Percentiles rank a stretch among this genome's conserved stretches.
These are phyloP conservation scores for Rhagophthalmus giganteus DNA, from an alignment of 2,888 invertebrate genomes.

Conservation along the genomic window DNA sequence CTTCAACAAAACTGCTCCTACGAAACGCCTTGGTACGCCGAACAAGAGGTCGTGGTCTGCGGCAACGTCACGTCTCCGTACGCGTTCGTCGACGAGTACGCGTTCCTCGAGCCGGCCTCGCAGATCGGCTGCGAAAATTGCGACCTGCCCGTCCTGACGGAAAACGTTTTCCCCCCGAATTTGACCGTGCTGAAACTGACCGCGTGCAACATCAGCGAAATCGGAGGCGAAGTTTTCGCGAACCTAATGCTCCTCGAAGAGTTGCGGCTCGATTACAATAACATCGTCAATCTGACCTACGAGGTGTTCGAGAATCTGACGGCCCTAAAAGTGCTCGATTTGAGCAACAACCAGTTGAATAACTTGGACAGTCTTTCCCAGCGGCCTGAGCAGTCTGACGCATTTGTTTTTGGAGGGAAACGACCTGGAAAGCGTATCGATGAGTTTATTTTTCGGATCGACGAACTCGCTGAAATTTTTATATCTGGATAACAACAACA, in stretches of 20 bases:
- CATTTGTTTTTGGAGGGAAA: constrained; percentile 16
- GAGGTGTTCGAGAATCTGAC: constrained; percentile 8
- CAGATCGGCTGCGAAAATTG: constrained; percentile 13
- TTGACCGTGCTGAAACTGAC: constrained; percentile 9
- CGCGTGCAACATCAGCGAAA: constrained; percentile 12
- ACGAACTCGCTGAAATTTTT: constrained; percentile 3
- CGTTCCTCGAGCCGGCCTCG: constrained; percentile 1
- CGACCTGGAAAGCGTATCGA: background rate
- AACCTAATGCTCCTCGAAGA: constrained; percentile 9
- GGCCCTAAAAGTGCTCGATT: constrained; percentile 4
- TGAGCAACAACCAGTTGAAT: constrained; percentile 10
- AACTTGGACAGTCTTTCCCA: background rate
- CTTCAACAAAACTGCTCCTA: constrained; percentile 17
- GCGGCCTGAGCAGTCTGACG: constrained; percentile 1
- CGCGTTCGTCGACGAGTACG: constrained; percentile 4
- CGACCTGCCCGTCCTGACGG: background rate
- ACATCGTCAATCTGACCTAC: constrained; percentile 4
- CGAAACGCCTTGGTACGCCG: constrained; percentile 11
- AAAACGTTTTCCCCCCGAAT: constrained; percentile 10
- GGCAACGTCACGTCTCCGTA: constrained; percentile 7
- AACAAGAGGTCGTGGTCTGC: constrained; percentile 11
- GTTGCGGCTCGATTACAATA: constrained; percentile 7
- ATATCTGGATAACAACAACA: constrained; percentile 14
- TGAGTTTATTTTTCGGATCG: background rate
- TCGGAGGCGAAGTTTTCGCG: background rate